Conservation (phyloP, 1,140 invertebrate genomes). For the Drosophila bocki region DNA sequence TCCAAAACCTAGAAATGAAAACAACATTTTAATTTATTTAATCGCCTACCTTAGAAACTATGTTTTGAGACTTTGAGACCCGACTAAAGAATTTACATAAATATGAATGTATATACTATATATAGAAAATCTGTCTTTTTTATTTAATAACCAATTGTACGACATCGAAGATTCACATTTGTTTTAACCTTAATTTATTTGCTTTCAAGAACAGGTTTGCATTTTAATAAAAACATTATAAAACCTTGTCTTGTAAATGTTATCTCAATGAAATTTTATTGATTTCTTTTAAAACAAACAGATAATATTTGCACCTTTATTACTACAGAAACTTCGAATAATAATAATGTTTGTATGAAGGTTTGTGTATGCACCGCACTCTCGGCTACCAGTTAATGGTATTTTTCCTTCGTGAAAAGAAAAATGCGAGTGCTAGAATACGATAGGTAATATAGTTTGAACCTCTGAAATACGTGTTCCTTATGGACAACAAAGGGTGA, state of each 20-base stretch:
- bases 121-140: neutral
- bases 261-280: conserved; percentile 1
- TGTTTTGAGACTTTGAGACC: no score
- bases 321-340: neutral
- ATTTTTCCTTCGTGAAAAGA: neutral
- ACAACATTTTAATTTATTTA: no score
- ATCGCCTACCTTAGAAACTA: no score
- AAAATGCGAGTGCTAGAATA: conserved; percentile 7
- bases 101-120: neutral
- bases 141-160: neutral
- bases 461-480: neutral
- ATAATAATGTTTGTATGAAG: conserved; percentile 2
- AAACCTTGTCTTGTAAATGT: neutral
- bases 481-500: neutral
- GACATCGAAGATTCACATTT: neutral
- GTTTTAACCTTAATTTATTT: neutral
- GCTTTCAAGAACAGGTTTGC: neutral
- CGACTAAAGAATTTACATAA: no score
- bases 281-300: conserved; percentile 2
- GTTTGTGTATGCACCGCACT: conserved; percentile 11
- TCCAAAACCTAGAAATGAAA: no score
- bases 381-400: conserved; percentile 6
- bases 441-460: neutral
- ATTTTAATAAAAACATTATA: neutral
- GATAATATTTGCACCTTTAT: conserved; percentile 7